A percentile compares a stretch with the other conserved stretches of the same genome.
These are phyloP conservation scores for Geodia barretti DNA, from an alignment of 37 sponge, comb jelly and placozoan species.

Conservation along the genomic window DNA sequence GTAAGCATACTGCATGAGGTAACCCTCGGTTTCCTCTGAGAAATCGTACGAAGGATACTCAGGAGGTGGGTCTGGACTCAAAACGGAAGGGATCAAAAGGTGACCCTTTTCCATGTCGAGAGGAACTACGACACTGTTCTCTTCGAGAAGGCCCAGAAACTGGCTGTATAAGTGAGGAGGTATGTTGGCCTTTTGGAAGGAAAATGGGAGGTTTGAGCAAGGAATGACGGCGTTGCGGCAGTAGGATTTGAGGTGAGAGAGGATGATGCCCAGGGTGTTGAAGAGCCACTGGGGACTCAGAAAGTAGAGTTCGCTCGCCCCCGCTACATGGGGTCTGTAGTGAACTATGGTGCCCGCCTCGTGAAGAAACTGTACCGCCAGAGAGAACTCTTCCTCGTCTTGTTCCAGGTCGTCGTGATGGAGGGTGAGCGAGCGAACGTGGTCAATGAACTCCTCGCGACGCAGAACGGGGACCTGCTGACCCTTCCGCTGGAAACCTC, in stretches of 20 bases:
- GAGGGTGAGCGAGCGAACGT: constrained; percentile 54
- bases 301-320: constrained; percentile 53
- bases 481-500: constrained; percentile 26
- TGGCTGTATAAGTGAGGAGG: constrained; percentile 9
- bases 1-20: constrained; percentile 12
- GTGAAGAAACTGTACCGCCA: constrained; percentile 74
- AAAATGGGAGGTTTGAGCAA: constrained; percentile 16
- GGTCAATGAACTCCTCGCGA: constrained; percentile 55
- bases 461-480: constrained; percentile 24
- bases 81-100: constrained; percentile 52
- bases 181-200: constrained; percentile 37
- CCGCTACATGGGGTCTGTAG: constrained; percentile 12
- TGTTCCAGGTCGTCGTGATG: constrained; percentile 39
- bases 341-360: constrained; percentile 66
- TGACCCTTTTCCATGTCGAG: constrained; percentile 46
- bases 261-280: constrained; percentile 37
- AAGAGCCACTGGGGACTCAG: constrained; percentile 75
- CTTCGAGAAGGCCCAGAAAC: constrained; percentile 51
- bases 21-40: not conserved
- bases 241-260: not conserved
- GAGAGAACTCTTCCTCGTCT: constrained; percentile 56
- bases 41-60: constrained; percentile 63
- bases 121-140: constrained; percentile 36
- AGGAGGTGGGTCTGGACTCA: constrained; percentile 29
- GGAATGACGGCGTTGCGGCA: constrained; percentile 18